Percentiles rank a stretch among this genome's conserved stretches.
phyloP scores from a whole-genome alignment of 1,140 invertebrate genomes.

The Chironomus striatipennis region DNA sequence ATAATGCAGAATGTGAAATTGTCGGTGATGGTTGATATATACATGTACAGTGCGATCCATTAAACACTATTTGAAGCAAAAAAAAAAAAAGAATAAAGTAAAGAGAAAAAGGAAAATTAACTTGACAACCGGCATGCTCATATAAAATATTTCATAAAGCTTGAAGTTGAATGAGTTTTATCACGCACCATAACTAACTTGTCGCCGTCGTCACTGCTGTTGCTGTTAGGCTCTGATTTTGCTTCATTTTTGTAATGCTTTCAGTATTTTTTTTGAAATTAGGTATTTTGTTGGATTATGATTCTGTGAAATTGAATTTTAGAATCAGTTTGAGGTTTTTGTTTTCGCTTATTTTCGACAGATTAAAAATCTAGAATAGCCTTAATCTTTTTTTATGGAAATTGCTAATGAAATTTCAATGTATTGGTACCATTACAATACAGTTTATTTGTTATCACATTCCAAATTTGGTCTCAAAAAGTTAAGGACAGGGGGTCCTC shows the following conservation, averaged over 20 bases:
- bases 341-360: too few relatives aligned
- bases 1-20: too few relatives aligned
- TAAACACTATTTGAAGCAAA: constrained; percentile 8
- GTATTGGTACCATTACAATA: too few relatives aligned
- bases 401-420: too few relatives aligned
- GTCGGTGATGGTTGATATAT: neutral
- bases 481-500: too few relatives aligned
- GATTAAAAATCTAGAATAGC: too few relatives aligned
- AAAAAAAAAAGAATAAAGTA: neutral
- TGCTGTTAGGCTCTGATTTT: neutral
- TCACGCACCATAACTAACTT: constrained; percentile 18
- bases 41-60: neutral
- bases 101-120: neutral
- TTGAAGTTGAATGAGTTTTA: constrained; percentile 11
- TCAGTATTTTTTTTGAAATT: neutral
- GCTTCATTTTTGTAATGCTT: neutral
- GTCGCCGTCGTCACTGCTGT: neutral
- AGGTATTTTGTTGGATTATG: neutral
- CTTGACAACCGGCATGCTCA: constrained; percentile 20
- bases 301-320: neutral
- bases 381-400: too few relatives aligned
- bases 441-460: too few relatives aligned
- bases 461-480: too few relatives aligned
- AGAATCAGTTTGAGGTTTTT: too few relatives aligned
- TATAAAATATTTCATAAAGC: constrained; percentile 20